Evolutionary conservation across 1,140 invertebrate genomes (phyloP), one percentile per base, ranked within the genome.

Genomic region (Protaetia brevitarsis): DNA sequence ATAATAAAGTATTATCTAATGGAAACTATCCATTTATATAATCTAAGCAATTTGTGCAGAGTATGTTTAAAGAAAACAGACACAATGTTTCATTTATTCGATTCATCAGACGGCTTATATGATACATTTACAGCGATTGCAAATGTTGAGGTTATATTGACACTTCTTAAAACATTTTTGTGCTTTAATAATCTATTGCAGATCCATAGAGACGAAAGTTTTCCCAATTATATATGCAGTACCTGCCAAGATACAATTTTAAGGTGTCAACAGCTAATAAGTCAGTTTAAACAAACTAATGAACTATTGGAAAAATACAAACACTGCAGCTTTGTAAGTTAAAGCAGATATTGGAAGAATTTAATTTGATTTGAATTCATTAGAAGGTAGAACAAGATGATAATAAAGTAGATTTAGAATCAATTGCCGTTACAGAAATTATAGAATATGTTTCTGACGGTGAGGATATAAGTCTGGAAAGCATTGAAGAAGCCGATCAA

Each of bases 141-240:
- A 29, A 61, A 66, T 45, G 6, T 61, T n/a, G 64, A 66, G 57
- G 64, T 66, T 16, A n/a, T n/a, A n/a, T n/a, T 10, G 64, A 36
- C n/a, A 30, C 2, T 45, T 41, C 2, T 28, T 66, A 60, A 26
- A 30, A 21, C 30, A 11, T 16, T 13, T 19, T 45, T 45, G 37
- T 16, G 19, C 1, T 11, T 45, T 3, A 19, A n/a, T 13, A 16
- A 19, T 45, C 2, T 21, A 7, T 19, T 51, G 19, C 26, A 51
- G 41, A 23, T 51, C 11, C 19, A 51, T 6, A 7, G 13, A 29
- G 13, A 26, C 36, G 19, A 26, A 58, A 30, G 10, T n/a, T 26
- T 57, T 28, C 51, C 64, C 11, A 37, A 28, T 29, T 65, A 58
- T 65, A 1, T 66, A 0, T 66, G 65, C 56, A 45, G 21, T 45